phyloP scores from a whole-genome alignment of 2,888 invertebrate genomes.

The Fragum whitleyi region DNA sequence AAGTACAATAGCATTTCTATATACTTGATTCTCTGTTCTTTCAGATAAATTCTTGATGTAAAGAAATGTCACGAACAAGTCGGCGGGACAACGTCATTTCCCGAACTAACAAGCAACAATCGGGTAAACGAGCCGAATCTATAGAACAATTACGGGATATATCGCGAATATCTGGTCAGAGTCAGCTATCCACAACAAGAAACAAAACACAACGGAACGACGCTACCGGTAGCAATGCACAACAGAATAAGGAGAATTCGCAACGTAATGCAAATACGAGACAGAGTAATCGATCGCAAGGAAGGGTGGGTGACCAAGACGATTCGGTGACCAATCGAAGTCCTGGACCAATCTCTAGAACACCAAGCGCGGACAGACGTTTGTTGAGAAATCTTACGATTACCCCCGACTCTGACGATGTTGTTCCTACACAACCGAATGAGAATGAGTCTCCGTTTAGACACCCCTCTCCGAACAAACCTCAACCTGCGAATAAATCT shows the following conservation, averaged over 20 bases:
- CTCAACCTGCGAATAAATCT: background rate
- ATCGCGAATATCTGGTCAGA: slow-evolving; percentile 17
- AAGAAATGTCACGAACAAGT: background rate
- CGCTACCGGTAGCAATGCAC: background rate
- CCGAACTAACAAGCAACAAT: background rate
- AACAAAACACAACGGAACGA: slow-evolving; percentile 2
- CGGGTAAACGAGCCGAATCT: slow-evolving; percentile 14
- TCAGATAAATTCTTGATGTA: no score
- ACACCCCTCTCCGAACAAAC: slow-evolving; percentile 18
- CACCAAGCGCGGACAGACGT: slow-evolving; percentile 54
- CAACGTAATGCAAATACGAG: background rate
- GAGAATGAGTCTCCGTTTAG: background rate
- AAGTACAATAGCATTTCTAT: no score
- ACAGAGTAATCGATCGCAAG: background rate
- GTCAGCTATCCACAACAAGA: slow-evolving; percentile 11
- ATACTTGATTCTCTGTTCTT: no score
- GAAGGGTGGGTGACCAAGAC: background rate
- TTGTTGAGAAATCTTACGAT: slow-evolving; percentile 32
- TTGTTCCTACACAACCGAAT: background rate
- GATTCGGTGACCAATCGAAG: slow-evolving; percentile 35
- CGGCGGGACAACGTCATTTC: background rate
- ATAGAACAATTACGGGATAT: slow-evolving; percentile 7
- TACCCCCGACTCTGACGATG: slow-evolving; percentile 41
- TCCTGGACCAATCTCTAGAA: slow-evolving; percentile 50
- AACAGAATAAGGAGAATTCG: background rate